These are phyloP conservation scores for Saccopteryx bilineata DNA, from an alignment of 2,113 vertebrate species.

Conservation along the genomic window DNA sequence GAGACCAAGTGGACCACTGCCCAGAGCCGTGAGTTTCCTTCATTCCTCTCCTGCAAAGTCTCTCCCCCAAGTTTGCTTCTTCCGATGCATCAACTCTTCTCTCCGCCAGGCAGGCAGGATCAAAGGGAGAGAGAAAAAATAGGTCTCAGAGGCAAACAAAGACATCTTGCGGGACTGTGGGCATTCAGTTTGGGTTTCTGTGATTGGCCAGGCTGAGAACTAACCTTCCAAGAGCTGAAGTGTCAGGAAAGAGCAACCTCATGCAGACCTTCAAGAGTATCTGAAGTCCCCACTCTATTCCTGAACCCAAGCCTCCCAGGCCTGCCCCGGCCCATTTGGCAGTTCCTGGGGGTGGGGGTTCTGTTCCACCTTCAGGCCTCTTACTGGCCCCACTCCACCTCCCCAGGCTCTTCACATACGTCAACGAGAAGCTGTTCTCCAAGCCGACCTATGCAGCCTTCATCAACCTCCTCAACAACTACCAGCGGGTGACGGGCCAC, in stretches of 20 bases:
- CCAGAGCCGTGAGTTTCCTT: constrained; percentile 88
- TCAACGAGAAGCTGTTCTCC: constrained; percentile 92
- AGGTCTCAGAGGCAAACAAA: not conserved
- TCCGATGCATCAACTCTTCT: not conserved
- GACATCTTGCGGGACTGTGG: not conserved
- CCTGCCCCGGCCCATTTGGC: not conserved
- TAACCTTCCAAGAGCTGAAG: not conserved
- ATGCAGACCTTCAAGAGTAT: not conserved
- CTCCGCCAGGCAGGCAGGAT: not conserved
- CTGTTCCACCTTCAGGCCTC: not conserved
- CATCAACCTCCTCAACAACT: constrained; percentile 94
- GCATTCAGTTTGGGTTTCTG: not conserved
- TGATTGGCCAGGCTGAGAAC: not conserved
- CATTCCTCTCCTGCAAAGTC: not conserved
- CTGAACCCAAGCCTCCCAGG: fast-evolving
- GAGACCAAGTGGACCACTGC: constrained; percentile 86
- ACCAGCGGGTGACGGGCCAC: constrained; percentile 90
- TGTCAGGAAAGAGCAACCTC: not conserved
- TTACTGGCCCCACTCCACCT: not conserved
- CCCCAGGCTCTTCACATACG: constrained; percentile 91
- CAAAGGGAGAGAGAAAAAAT: not conserved
- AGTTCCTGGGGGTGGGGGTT: not conserved
- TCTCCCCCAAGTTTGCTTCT: not conserved
- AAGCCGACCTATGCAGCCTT: constrained; percentile 94
- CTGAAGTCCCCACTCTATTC: not conserved